Base-by-base conservation (phyloP, 1,140 invertebrate genomes). In the Euglossa dilemma region DNA sequence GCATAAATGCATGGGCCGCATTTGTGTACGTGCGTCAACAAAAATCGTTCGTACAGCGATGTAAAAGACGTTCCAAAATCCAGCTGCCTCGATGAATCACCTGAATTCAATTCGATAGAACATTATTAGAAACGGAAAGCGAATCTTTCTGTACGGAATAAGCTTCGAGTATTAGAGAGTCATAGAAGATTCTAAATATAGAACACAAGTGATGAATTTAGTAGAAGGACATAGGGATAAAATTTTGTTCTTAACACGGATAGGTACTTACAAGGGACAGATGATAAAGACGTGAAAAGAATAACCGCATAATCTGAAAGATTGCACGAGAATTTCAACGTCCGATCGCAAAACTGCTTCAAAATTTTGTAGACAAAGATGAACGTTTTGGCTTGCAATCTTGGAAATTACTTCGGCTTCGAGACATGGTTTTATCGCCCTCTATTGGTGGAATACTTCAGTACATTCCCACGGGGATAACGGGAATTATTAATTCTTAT, bases 1-100 rank as follows among this genome's bases (percentile, higher is more conserved):
- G 73, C 25, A 69, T 43, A 52, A 81, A 74, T 63, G 52, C 52
- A 45, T 14, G 12, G 25, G 2, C 14, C 57, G 43, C 20, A n/a
- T 23, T 23, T 43, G 28, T 80, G 50, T 36, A 63, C 43, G 25
- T 25, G 72, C 36, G 52, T 81, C 72, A 61, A 82, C 73, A 67
- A 82, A 82, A 76, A 45, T 76, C 36, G 25, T 25, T 59, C 20
- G 14, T 14, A 63, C n/a, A 45, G 36, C 72, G 25, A 36, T 43
- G 43, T 18, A 61, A 25, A 71, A 57, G 47, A 61, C 11, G 50
- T 18, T 28, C 45, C 56, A 50, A 69, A 80, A 63, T 73, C 47
- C 23, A 36, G n/a, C 20, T 25, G 16, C n/a, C 47, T 52, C 69
- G 56, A 63, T 73, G 78, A 54, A 73, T 61, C 78, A 63, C 28